Base-by-base conservation (phyloP, 2,888 invertebrate species). In the Cosmia pyralina region DNA sequence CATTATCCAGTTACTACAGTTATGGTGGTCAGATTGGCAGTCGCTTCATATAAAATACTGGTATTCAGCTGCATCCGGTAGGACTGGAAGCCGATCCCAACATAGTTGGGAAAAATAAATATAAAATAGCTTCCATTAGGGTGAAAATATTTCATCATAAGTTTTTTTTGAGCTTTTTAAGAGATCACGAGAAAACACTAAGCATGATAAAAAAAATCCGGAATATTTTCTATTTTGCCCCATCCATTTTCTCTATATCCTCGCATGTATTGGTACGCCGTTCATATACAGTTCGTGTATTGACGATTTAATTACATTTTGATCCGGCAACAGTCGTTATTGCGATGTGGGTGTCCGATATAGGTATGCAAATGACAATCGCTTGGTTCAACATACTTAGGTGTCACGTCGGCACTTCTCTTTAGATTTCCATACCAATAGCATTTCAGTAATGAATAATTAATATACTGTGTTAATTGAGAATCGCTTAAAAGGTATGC, bases 281-380 rank as follows among this genome's bases (percentile, higher is more conserved):
- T 93, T 92, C 93, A 92, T 93, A 93, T 90, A 91, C 90, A 84
- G 94, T 95, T 92, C 96, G 96, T 96, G 96, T 94, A 94, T 94
- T 94, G 96, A 94, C 93, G 93, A 92, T 94, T 95, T 96, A 96
- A 96, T 96, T 96, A 95, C 94, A 91, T 90, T 92, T 92, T 94
- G 94, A 95, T 95, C 94, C 95, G 93, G 94, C 93, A 89, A 91
- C 86, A 85, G 88, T 91, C 89, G 92, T 90, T 93, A 92, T 90
- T 92, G 91, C 96, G 93, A 94, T 94, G 96, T 96, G 96, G 96
- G 96, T 96, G 96, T 96, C 89, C 96, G 93, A 93, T 94, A 94
- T 93, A 93, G 85, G 91, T 93, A 94, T 94, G 94, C 92, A 92
- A 93, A 94, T 93, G 87, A 87, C 66, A 87, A 79, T 82, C 82